These are phyloP conservation scores for Pseudopleuronectes americanus DNA, from an alignment of 2,797 vertebrate genomes.

Conservation along the genomic window DNA sequence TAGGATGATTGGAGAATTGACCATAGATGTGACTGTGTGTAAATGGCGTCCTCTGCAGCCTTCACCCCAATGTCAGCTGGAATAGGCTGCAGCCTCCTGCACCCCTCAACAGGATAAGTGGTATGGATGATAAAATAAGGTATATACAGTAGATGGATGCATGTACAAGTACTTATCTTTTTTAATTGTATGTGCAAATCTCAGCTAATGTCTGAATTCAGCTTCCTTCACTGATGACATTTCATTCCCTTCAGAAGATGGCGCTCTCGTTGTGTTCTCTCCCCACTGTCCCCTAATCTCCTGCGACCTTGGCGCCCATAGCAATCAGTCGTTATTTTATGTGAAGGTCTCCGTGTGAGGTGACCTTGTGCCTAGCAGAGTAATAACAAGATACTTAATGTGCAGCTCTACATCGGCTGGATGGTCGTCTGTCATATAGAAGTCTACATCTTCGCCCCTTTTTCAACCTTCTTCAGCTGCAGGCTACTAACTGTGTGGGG, in stretches of 20 bases:
- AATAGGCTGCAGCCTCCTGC: too few relatives aligned
- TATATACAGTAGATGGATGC: too few relatives aligned
- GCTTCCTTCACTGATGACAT: too few relatives aligned
- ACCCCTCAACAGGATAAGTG: too few relatives aligned
- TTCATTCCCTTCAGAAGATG: too few relatives aligned
- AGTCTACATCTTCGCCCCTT: background rate
- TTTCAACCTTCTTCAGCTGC: slow-evolving; percentile 6
- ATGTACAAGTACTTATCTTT: too few relatives aligned
- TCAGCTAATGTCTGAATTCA: background rate
- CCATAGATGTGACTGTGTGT: too few relatives aligned
- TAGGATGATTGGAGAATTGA: too few relatives aligned
- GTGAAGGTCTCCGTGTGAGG: background rate
- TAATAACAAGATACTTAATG: slow-evolving; percentile 27
- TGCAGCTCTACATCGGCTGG: background rate
- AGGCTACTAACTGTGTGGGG: background rate
- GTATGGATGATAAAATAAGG: too few relatives aligned
- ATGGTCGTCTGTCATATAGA: slow-evolving; percentile 26
- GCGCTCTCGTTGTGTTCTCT: background rate
- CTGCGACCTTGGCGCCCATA: slow-evolving; percentile 7
- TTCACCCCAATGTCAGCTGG: too few relatives aligned
- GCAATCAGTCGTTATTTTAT: slow-evolving; percentile 13
- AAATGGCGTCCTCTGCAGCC: too few relatives aligned
- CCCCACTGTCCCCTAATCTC: background rate
- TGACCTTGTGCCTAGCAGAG: slow-evolving; percentile 31
- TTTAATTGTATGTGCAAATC: background rate